Base-by-base conservation (phyloP, 2,113 vertebrate genomes). In the Caranx melampygus region DNA sequence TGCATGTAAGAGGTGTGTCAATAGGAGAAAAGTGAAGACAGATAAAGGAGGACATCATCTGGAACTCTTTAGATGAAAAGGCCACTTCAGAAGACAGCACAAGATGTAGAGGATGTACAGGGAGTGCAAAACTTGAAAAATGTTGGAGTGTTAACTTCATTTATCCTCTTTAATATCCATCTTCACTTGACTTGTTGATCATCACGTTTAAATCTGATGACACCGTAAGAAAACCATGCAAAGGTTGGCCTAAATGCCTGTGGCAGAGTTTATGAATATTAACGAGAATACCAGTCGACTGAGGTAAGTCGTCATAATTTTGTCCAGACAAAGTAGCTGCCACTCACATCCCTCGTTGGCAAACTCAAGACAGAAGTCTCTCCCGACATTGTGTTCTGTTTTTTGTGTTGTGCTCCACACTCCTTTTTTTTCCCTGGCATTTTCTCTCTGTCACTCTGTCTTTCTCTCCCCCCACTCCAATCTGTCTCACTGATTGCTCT, bases 351-450 rank as follows among this genome's bases (percentile, higher is more conserved):
- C 44, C 42, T 18, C 35, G 35, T 35, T 78, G 62, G 54, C 2
- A 11, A 6, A 37, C 33, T 58, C 1, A 26, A 69, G 47, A 79
- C 54, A 75, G 60, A 85, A 69, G 69, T 47, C 45, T 61, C 16
- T 1, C 52, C 64, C 34, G 21, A 78, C n/a, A 13, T 75, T 45
- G 31, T 60, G 21, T 16, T 71, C 49, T 51, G 0, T 80, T 68
- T 82, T 75, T 74, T 72, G 68, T 49, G 33, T 59, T 84, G 63
- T 33, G 55, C 55, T 82, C 59, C 68, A 58, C 71, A 71, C 37
- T 62, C 78, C 37, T 62, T 80, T n/a, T 78, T 67, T 68, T 21
- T 14, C 6, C 0, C 51, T 37, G 34, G 13, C 20, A 3, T 35
- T 64, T 49, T 75, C 47, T 45, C 42, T 60, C 21, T 64, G 26